Conservation (phyloP, 2,797 vertebrate genomes). For the Epinephelus malabaricus region DNA sequence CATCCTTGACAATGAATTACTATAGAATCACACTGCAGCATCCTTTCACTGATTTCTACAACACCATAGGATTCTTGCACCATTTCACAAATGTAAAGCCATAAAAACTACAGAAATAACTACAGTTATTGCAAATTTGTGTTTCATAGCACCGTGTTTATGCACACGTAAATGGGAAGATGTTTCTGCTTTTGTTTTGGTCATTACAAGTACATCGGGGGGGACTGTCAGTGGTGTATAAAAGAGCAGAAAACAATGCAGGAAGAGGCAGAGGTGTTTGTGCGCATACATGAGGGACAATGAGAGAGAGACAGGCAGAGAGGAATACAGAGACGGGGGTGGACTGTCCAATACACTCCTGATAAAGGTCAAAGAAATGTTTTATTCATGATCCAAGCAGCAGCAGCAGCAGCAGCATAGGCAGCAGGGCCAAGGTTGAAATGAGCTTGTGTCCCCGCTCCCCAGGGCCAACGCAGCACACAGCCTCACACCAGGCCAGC, state of each 20-base stretch:
- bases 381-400: constrained; percentile 85
- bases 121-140: neutral
- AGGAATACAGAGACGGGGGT: constrained; percentile 72
- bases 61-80: neutral
- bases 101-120: constrained; percentile 4
- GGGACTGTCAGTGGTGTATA: constrained; percentile 11
- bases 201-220: constrained; percentile 20
- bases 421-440: constrained; percentile 85
- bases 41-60: neutral
- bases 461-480: constrained; percentile 69
- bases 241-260: constrained; percentile 49
- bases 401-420: constrained; percentile 65
- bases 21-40: neutral
- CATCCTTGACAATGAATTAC: constrained; percentile 20
- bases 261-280: constrained; percentile 58
- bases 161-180: constrained; percentile 10
- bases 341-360: constrained; percentile 85
- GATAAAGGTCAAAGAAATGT: constrained; percentile 88
- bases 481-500: constrained; percentile 63
- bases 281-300: constrained; percentile 71
- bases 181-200: constrained; percentile 3
- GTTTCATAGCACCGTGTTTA: neutral
- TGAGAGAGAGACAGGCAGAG: constrained; percentile 62
- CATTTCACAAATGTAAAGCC: constrained; percentile 6
- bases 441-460: constrained; percentile 77